Base-by-base conservation (phyloP, 2,797 vertebrate species). In the Sylvia borin region DNA sequence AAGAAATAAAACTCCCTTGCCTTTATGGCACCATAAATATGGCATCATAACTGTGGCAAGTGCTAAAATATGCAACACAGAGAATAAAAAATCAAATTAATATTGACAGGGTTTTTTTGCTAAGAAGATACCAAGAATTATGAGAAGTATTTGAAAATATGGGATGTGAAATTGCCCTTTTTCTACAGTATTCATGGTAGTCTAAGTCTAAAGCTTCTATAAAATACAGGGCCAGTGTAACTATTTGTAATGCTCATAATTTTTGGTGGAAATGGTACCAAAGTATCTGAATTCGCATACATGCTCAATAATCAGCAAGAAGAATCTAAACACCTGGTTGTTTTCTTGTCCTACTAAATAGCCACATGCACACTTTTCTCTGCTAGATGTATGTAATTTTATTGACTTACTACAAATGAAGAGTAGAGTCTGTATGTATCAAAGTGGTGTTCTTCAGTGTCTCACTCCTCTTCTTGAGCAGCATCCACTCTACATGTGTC, bases 401-500 rank as follows among this genome's bases (percentile, higher is more conserved):
- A n/a, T 34, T 70, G 25, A 57, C 18, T 74, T 70, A 57, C 11
- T 74, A 38, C 27, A 65, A 51, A 40, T 54, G 34, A 68, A 29
- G 7, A 61, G 9, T 53, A 76, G 18, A 60, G 12, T 64, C 11
- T 13, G 2, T 38, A 6, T 40, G 2, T 55, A 22, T 81, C 15
- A 1, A 60, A 72, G 19, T 51, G 16, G 11, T 68, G 32, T 50
- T 81, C 36, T 80, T 47, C 43, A 58, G 5, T 57, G 53, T 77
- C 5, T 9, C 31, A 9, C 16, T 77, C 7, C 21, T 72, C 26
- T 21, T 58, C 27, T 71, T 0, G 0, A 43, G 13, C 34, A 66
- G 4, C 5, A 4, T 62, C 67, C 24, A 58, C 5, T 3, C 13
- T 45, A 8, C 9, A 13, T 80, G 7, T 66, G 27, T 45, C 14